Conservation (phyloP, 2,113 vertebrate species). For the Gavialis gangeticus region DNA sequence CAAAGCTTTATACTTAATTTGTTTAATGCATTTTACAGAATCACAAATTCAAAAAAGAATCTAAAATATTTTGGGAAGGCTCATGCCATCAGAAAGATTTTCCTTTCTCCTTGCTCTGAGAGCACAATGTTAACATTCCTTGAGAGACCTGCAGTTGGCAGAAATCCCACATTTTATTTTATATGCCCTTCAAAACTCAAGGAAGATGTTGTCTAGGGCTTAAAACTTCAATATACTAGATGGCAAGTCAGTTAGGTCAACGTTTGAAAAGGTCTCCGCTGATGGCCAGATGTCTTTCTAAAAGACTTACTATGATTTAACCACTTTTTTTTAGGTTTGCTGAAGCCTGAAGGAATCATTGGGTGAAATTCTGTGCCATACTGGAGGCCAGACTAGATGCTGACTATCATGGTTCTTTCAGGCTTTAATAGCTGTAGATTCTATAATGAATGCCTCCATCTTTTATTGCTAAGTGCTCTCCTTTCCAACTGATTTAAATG, state of each 20-base stretch:
- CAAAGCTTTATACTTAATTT: background rate
- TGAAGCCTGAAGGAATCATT: background rate
- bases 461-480: background rate
- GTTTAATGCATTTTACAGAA: background rate
- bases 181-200: background rate
- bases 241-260: background rate
- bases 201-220: too few relatives aligned
- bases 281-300: background rate
- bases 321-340: background rate
- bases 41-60: background rate
- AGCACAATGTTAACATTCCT: background rate
- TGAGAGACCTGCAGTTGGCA: background rate
- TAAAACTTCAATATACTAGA: background rate
- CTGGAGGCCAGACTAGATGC: background rate
- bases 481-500: background rate
- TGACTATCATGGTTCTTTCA: background rate
- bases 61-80: background rate
- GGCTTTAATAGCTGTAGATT: background rate
- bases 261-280: background rate
- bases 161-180: background rate
- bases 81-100: background rate
- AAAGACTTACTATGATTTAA: background rate
- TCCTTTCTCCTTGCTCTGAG: accelerated
- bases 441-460: background rate
- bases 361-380: background rate